Evolutionary conservation across 2,797 vertebrate species (phyloP).

Genomic region (Parotocinclus haroldoi): DNA sequence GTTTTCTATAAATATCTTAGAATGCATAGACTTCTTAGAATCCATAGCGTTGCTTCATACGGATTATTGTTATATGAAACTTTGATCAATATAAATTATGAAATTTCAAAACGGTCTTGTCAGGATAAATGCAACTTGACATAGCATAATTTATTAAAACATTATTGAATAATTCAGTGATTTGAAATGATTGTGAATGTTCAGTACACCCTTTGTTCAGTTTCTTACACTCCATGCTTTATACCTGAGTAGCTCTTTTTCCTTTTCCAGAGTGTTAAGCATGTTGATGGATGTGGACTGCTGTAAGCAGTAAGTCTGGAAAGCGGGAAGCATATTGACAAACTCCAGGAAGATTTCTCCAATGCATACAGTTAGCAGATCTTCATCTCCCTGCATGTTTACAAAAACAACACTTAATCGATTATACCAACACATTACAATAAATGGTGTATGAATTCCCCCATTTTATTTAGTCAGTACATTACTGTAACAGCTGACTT

Average conservation of each 20-base stretch:
- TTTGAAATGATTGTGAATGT: too few species aligned
- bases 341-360: constrained; percentile 92
- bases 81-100: too few species aligned
- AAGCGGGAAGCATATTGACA: constrained; percentile 90
- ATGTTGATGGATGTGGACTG: constrained; percentile 86
- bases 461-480: not conserved
- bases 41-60: too few species aligned
- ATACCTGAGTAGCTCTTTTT: constrained; percentile 90
- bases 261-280: constrained; percentile 88
- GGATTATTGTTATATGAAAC: too few species aligned
- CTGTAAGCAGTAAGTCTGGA: constrained; percentile 94
- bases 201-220: too few species aligned
- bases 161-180: too few species aligned
- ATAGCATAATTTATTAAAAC: too few species aligned
- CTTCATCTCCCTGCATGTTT: constrained; percentile 78
- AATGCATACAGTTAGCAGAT: constrained; percentile 85
- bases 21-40: too few species aligned
- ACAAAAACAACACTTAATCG: constrained; percentile 19
- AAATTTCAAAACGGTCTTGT: too few species aligned
- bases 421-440: not conserved
- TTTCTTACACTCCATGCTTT: not conserved
- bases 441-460: not conserved
- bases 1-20: too few species aligned
- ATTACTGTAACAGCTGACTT: not conserved
- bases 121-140: too few species aligned